Evolutionary conservation across 2,888 invertebrate genomes (phyloP).

Genomic region (Drosophila buzzatii): DNA sequence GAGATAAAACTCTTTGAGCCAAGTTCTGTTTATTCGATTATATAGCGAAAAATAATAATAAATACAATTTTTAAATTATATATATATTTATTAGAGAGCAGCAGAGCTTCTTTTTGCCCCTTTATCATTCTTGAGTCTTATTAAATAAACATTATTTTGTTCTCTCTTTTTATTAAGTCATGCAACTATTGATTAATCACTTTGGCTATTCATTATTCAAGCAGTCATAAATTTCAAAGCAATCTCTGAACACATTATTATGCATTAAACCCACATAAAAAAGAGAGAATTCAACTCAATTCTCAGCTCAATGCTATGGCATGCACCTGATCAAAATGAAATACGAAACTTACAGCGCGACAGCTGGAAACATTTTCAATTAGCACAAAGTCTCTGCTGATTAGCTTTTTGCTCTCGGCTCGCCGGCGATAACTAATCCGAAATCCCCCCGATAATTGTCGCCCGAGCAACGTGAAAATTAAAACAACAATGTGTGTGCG

Average conservation of each 20-base stretch:
- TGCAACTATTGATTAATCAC: no score
- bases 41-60: no score
- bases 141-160: no score
- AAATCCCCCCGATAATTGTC: conserved; percentile 51
- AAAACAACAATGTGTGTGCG: conserved; percentile 50
- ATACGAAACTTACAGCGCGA: not conserved
- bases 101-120: no score
- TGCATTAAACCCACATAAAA: not conserved
- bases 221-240: no score
- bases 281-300: not conserved
- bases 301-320: not conserved
- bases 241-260: not conserved
- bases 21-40: no score
- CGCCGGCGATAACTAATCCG: conserved; percentile 46
- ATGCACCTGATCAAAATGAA: conserved; percentile 15
- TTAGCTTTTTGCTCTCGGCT: conserved; percentile 33
- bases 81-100: no score
- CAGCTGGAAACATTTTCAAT: conserved; percentile 58
- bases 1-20: no score
- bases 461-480: conserved; percentile 48
- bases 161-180: no score
- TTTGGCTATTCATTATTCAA: not conserved
- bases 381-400: conserved; percentile 58
- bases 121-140: no score
- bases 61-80: no score